Evolutionary conservation across 2,113 vertebrate genomes (phyloP), one percentile per base, ranked within the genome.

Genomic region (Numenius arquata): DNA sequence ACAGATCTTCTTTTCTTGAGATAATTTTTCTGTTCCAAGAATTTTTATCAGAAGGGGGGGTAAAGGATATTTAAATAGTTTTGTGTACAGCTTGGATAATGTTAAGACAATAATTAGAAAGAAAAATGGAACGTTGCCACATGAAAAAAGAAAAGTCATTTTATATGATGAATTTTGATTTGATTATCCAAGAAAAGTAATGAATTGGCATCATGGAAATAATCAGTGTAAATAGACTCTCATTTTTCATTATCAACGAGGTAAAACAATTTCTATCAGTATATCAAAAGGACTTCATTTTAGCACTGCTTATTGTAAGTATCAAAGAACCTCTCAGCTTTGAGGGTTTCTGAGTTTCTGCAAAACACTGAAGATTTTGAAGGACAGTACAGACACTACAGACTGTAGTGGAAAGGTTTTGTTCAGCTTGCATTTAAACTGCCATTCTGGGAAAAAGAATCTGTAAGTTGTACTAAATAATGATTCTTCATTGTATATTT

Each of bases 81-180:
- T 91, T 14, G 3, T 53, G 26, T 34, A 84, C 21, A 87, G 45
- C 34, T 95, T 95, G 55, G 30, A 91, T 43, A 95, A 89, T 95
- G 94, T 94, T 90, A 91, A 93, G 80, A 75, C 30, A 67, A 47
- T 95, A 95, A 95, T 97, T 96, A 95, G 62, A 87, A 95, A 90
- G 95, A 95, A 95, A 95, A 97, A 97, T 93, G 55, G 62, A 85
- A 90, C 34, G 41, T 78, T 96, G 73, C 43, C 70, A 94, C 55
- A 82, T 77, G 70, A 94, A 97, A 97, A 95, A 97, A 68, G 41
- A 77, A 80, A 74, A 95, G 82, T 83, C 58, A 93, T 85, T 96
- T 96, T 92, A 67, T 89, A 77, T 93, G 85, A 95, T 87, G 58
- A 94, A 95, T 97, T 97, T 96, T 96, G 45, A 93, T 96, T 97